A percentile compares a stretch with the other conserved stretches of the same genome.
These are phyloP conservation scores for Struthidea cinerea DNA, from an alignment of 2,113 vertebrate species.

Conservation along the genomic window DNA sequence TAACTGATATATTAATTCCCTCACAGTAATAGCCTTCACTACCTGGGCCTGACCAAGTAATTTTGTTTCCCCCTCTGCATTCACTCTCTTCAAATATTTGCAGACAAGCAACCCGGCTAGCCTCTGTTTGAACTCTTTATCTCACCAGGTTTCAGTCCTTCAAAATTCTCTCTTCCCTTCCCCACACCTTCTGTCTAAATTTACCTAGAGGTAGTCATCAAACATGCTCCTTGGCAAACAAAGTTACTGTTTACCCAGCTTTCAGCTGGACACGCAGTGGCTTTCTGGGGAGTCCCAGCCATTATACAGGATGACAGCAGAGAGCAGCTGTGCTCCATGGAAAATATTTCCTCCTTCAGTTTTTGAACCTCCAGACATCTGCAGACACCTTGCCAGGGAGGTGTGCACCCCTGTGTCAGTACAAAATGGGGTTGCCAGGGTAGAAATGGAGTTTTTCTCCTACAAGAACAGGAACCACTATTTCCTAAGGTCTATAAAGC, in stretches of 20 bases:
- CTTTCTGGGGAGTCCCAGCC: background rate
- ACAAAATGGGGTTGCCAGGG: background rate
- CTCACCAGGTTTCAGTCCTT: background rate
- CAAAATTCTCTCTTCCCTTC: background rate
- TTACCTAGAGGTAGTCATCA: background rate
- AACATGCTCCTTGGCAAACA: background rate
- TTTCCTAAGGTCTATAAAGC: background rate
- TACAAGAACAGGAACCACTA: background rate
- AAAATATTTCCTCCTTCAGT: background rate
- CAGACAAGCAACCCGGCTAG: background rate
- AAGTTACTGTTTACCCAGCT: background rate
- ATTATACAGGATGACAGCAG: background rate
- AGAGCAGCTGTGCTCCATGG: background rate
- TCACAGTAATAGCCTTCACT: background rate
- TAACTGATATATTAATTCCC: background rate
- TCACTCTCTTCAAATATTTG: conserved; percentile 25
- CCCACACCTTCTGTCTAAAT: conserved; percentile 15
- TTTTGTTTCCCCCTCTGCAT: background rate
- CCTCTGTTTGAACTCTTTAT: conserved; percentile 32
- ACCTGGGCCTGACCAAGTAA: background rate
- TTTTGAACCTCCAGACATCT: background rate
- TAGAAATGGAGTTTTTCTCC: background rate
- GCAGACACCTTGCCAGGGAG: background rate
- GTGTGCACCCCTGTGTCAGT: background rate
- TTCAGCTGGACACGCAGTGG: fast-evolving